Evolutionary conservation across 1,140 invertebrate genomes (phyloP), one percentile per base, ranked within the genome.

Genomic region (Lasioglossum baleicum): DNA sequence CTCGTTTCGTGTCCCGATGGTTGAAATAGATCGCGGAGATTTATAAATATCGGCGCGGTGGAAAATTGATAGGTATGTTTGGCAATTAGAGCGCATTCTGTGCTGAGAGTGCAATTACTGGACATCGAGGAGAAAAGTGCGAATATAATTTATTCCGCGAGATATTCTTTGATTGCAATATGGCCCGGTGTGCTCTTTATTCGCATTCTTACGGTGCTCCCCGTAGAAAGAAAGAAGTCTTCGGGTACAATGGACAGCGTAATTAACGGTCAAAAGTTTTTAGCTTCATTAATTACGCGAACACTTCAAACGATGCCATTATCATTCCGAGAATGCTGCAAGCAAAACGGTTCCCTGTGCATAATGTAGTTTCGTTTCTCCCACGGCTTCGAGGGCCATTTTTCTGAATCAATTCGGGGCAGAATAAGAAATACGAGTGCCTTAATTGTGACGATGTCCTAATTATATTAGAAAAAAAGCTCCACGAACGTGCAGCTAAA

Each of bases 221-320:
- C 44, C 56, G 31, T 51, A 71, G 63, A 76, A 85, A 85, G 75
- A 79, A 77, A 81, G 78, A 80, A 78, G 71, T 78, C 48, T 70
- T 40, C 74, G 63, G 64, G 71, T 73, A 85, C 84, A 85, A 85
- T 85, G 58, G 84, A 56, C 80, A 56, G 68, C 80, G 84, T 85
- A 85, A 85, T 85, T 85, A 85, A 85, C 66, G 80, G 84, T 85
- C 80, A 85, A 82, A 85, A 85, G 80, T 85, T 85, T 85, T 82
- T 82, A 85, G 80, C 80, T 85, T 82, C 84, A 81, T 85, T 86
- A 86, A 86, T 86, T 86, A 85, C 84, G 82, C 75, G 75, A 86
- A 86, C 75, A 83, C 64, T 85, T 86, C 72, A 85, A 86, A 86
- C 77, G 84, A 82, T 44, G 84, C 83, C 80, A 86, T 86, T 86